Base-by-base conservation (phyloP, 2,888 invertebrate species). In the Flexamia atlantica region DNA sequence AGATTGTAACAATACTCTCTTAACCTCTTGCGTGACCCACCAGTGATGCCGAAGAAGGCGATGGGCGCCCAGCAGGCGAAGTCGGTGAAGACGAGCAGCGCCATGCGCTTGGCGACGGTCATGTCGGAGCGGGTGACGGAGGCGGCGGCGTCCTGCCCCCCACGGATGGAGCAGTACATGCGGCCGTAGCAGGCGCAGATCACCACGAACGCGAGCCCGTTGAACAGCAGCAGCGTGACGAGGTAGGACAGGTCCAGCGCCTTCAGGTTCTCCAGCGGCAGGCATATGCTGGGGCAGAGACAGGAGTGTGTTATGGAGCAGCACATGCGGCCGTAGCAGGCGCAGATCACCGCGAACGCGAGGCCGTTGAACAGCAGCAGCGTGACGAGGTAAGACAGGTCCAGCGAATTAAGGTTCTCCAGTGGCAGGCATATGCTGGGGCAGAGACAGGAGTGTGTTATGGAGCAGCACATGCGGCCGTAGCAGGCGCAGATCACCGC, bases 61-160 rank as follows among this genome's bases (percentile, higher is more conserved):
- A 94, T 94, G 0, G 94, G 94, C 3, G 94, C 93, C 91, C 92
- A 92, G 87, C 92, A 92, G 14, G 92, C 92, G 88, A 94, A 93
- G 89, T 94, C 92, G 0, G 94, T 94, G 76, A 84, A 84, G 17
- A 94, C 93, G 17, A 95, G 90, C 4, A 94, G 90, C 0, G 94
- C 93, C 94, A 94, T 94, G 83, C 93, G 90, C 89, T 94, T 94
- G 64, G 94, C 94, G 0, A 94, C 87, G 0, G 91, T 91, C 70
- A 90, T 88, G 86, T 91, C 91, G 28, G 90, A 90, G 84, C 90
- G 88, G 17, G 90, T 90, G 25, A 90, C 81, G 0, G 91, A 89
- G 10, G 90, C 89, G 50, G 85, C 85, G 10, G 86, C 85, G 79
- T 88, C 81, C 86, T 88, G 85, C 2, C 87, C 87, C 23, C 86